Base-by-base conservation (phyloP, 2,113 vertebrate species). In the Oreochromis niloticus region DNA sequence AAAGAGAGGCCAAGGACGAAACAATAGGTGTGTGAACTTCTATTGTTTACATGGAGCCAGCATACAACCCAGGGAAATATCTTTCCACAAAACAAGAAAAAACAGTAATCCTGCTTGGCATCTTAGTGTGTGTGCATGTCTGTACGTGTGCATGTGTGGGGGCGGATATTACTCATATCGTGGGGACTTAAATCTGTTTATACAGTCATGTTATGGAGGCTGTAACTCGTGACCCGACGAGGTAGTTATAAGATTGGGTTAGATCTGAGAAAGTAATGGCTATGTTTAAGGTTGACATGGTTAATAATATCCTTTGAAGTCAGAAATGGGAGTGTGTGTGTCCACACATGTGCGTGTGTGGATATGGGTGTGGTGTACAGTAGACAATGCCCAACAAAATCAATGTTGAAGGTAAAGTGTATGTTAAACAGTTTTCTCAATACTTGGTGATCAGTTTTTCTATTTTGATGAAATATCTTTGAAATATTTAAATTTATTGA, bases 21-120 rank as follows among this genome's bases (percentile, higher is more conserved):
- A 94, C 90, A 92, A 93, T 93, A 88, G 73, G 85, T 84, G 86
- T 92, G 84, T 61, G 59, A 82, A 87, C 56, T 54, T 89, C 57
- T 84, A 86, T 93, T 94, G 93, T 95, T 95, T 88, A 87, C 46
- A 84, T 17, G 48, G 75, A 92, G 75, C 73, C 73, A 87, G 43
- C 83, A 84, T 86, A 87, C 86, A 93, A 93, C 85, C 73, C 80
- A 83, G 46, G 86, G 88, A 89, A 91, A 94, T 92, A 89, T 93
- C 82, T 93, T 92, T 93, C 87, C 79, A 81, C 85, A 85, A 86
- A 81, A 73, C 39, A 41, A 83, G 16, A 46, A 82, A 63, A 89
- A 91, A 90, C 12, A 46, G 66, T 84, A 89, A 93, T 94, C 80
- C 82, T 80, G 36, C 24, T 16, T 80, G 63, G 81, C 71, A 55